These are phyloP conservation scores for Drosophila anomalata DNA, from an alignment of 2,888 invertebrate species.

Conservation along the genomic window DNA sequence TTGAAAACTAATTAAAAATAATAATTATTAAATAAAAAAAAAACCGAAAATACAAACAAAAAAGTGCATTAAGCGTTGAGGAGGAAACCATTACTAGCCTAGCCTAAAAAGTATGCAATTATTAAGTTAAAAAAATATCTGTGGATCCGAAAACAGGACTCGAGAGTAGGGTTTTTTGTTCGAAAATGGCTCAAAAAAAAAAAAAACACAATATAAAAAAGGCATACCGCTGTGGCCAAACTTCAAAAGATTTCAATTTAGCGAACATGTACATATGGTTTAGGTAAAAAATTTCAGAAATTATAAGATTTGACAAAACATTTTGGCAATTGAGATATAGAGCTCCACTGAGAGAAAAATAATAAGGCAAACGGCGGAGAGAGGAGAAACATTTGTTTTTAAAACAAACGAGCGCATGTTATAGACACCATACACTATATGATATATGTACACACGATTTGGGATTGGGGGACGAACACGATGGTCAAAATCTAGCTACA, in stretches of 20 bases:
- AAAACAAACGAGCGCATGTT: conserved; percentile 66
- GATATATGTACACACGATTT: conserved; percentile 18
- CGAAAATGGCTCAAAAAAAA: conserved; percentile 2
- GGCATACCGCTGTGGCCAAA: conserved; percentile 20
- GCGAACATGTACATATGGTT: conserved; percentile 1
- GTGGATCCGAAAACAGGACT: background rate
- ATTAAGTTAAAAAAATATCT: conserved; percentile 61
- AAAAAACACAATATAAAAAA: background rate
- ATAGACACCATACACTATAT: conserved; percentile 45
- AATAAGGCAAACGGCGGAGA: background rate
- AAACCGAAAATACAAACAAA: conserved; percentile 43
- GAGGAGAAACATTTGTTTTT: conserved; percentile 66
- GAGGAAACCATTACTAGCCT: conserved; percentile 66
- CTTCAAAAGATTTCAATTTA: background rate
- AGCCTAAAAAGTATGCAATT: conserved; percentile 77
- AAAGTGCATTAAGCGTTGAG: conserved; percentile 75
- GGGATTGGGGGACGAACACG: conserved; percentile 41
- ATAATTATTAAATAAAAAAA: conserved; percentile 5
- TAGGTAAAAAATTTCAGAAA: conserved; percentile 3
- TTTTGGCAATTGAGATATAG: background rate
- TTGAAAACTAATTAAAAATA: conserved; percentile 43
- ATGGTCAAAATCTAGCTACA: conserved; percentile 74
- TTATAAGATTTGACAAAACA: background rate
- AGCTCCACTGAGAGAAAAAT: background rate
- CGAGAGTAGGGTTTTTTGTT: background rate